A percentile compares a stretch with the other conserved stretches of the same genome.
Evolutionary conservation across 2,797 vertebrate species (phyloP).

Genomic region (Gobio occitaniae): DNA sequence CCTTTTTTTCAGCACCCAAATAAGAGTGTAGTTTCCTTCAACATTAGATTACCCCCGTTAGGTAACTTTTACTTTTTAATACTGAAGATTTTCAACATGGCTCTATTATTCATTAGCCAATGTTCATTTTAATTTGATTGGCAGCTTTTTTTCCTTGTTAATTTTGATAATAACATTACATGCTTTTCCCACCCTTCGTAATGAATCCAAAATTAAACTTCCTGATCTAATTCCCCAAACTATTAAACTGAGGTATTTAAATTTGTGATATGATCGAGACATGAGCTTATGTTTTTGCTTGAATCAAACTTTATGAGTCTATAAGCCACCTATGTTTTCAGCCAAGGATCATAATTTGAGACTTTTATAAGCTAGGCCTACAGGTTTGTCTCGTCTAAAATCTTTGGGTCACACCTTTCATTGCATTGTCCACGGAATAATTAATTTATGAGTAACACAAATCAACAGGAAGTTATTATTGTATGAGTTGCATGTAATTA

Average conservation of each 20-base stretch:
- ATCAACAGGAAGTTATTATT: not conserved
- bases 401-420: not conserved
- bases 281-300: not conserved
- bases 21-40: not conserved
- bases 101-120: not conserved
- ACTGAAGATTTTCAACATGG: too few species aligned
- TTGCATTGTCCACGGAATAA: not conserved
- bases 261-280: not conserved
- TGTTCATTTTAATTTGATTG: not conserved
- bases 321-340: not conserved
- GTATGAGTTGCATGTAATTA: not conserved
- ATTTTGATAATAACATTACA: constrained; percentile 1
- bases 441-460: not conserved
- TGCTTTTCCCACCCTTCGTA: not conserved
- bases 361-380: not conserved
- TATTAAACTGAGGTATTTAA: not conserved
- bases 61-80: not conserved
- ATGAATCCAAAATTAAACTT: not conserved
- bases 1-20: not conserved
- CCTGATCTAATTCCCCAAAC: not conserved
- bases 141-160: too few species aligned
- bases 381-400: not conserved
- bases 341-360: not conserved
- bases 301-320: not conserved
- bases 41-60: not conserved